phyloP scores from a whole-genome alignment of 2,113 vertebrate species.

The Thamnophis sirtalis region DNA sequence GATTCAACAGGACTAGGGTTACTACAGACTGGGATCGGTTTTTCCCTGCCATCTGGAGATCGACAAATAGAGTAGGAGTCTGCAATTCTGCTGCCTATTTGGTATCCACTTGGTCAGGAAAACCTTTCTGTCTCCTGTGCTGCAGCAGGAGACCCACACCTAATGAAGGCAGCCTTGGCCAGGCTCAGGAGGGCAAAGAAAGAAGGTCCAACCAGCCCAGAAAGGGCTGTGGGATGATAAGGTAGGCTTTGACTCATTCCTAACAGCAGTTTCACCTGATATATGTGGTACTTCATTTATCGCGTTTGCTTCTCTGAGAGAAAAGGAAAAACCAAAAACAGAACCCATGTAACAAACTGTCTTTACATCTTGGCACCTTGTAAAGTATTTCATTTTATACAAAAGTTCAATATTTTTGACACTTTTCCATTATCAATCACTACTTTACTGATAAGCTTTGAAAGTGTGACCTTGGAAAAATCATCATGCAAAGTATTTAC shows the following conservation, averaged over 20 bases:
- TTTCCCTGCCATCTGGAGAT: background rate
- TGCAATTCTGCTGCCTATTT: background rate
- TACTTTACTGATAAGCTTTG: slow-evolving; percentile 82
- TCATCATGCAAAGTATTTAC: slow-evolving; percentile 89
- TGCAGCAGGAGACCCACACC: background rate
- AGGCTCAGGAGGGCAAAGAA: background rate
- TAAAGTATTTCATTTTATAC: slow-evolving; percentile 84
- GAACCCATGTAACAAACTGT: slow-evolving; percentile 84
- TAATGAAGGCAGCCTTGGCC: background rate
- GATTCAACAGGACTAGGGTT: background rate
- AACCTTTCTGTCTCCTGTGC: background rate
- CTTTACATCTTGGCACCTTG: slow-evolving; percentile 97
- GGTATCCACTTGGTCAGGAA: background rate
- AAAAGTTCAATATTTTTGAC: slow-evolving; percentile 89
- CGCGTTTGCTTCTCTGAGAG: slow-evolving; percentile 67
- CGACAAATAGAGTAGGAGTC: background rate
- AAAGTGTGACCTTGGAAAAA: slow-evolving; percentile 82
- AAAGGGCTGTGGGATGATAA: slow-evolving; percentile 28
- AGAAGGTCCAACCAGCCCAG: background rate
- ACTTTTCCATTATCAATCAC: slow-evolving; percentile 87
- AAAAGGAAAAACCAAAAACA: slow-evolving; percentile 55
- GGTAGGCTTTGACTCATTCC: slow-evolving; percentile 68
- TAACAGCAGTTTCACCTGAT: slow-evolving; percentile 71
- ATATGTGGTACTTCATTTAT: slow-evolving; percentile 71
- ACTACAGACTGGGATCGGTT: background rate